phyloP scores from a whole-genome alignment of 2,888 invertebrate species.

The Chloromyia formosa region DNA sequence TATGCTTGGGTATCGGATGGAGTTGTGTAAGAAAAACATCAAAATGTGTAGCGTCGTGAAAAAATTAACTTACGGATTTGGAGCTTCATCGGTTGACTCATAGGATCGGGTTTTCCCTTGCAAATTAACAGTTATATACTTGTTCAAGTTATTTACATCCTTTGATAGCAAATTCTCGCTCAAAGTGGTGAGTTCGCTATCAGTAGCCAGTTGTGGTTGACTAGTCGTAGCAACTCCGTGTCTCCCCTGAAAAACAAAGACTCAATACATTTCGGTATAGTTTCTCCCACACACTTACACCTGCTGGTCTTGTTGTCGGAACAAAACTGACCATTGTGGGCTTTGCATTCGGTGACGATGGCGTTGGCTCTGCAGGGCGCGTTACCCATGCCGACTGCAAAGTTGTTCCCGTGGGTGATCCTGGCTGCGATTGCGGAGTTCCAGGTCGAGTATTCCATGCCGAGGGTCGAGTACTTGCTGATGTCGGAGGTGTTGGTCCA shows the following conservation, averaged over 20 bases:
- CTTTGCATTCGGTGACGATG: neutral
- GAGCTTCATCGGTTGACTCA: constrained; percentile 76
- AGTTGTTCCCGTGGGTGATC: constrained; percentile 5
- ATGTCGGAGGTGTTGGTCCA: constrained; percentile 47
- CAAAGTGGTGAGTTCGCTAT: constrained; percentile 73
- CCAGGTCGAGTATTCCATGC: constrained; percentile 56
- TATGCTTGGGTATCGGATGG: too few species aligned
- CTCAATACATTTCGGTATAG: neutral
- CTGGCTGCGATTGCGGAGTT: constrained; percentile 12
- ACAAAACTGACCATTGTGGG: constrained; percentile 35
- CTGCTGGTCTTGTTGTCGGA: constrained; percentile 19
- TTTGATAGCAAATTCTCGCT: constrained; percentile 77
- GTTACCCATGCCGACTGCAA: neutral
- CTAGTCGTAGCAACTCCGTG: neutral
- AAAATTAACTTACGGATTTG: constrained; percentile 72
- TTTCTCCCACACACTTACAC: neutral
- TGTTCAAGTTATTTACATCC: constrained; percentile 78
- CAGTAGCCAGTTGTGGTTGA: constrained; percentile 65
- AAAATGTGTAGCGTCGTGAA: too few species aligned
- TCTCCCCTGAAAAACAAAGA: neutral
- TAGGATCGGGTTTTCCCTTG: constrained; percentile 79
- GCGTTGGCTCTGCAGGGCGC: neutral
- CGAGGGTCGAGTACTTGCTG: constrained; percentile 35
- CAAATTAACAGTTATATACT: constrained; percentile 74
- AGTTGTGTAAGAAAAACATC: too few species aligned